Evolutionary conservation across 2,888 invertebrate species (phyloP).

Genomic region (Steromphala cineraria): DNA sequence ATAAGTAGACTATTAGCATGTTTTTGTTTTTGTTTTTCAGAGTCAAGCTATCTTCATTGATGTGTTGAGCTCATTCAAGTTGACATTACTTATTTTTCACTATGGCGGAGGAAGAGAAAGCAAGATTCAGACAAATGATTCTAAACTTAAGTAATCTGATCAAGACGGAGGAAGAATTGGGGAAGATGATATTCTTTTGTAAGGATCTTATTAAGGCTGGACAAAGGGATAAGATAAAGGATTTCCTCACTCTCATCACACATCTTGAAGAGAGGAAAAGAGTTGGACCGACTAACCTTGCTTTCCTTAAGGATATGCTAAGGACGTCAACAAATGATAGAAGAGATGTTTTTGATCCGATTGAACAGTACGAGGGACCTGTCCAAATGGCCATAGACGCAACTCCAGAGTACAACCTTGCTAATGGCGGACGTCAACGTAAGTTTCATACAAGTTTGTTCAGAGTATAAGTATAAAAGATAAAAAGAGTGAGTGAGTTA

Average conservation of each 20-base stretch:
- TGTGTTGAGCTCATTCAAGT: too few relatives aligned
- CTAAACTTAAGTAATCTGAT: constrained; percentile 43
- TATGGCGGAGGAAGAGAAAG: background rate
- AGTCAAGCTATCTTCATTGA: too few relatives aligned
- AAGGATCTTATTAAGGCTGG: constrained; percentile 43
- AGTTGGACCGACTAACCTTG: background rate
- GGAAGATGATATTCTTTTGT: constrained; percentile 46
- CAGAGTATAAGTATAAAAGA: too few relatives aligned
- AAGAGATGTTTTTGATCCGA: background rate
- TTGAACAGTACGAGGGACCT: background rate
- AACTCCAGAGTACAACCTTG: background rate
- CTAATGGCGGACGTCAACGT: too few relatives aligned
- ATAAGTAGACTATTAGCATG: too few relatives aligned
- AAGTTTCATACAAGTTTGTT: too few relatives aligned
- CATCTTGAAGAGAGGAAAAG: background rate
- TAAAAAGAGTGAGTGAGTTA: too few relatives aligned
- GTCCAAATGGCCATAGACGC: background rate
- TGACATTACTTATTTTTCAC: too few relatives aligned
- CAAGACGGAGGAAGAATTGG: constrained; percentile 45
- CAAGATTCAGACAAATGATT: constrained; percentile 43
- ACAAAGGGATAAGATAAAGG: constrained; percentile 39
- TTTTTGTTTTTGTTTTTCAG: too few relatives aligned
- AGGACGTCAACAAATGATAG: background rate
- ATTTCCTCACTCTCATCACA: background rate
- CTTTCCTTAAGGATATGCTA: background rate